A percentile compares a stretch with the other conserved stretches of the same genome.
Conservation (phyloP, 2,888 invertebrate species). For the Chorisops tibialis region DNA sequence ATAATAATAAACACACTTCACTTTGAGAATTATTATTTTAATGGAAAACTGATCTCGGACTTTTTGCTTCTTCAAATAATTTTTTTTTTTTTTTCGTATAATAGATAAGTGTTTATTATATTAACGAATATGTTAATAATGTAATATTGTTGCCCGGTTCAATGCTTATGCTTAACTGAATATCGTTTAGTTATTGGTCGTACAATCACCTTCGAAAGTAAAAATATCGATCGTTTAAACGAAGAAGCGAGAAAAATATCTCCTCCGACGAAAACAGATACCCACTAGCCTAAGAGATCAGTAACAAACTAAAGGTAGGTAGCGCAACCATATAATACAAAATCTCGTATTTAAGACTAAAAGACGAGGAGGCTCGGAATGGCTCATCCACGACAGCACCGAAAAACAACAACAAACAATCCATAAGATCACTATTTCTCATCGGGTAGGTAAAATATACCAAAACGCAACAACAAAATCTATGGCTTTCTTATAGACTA, state of each 20-base stretch:
- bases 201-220: too few relatives aligned
- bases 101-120: too few relatives aligned
- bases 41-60: too few relatives aligned
- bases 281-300: conserved; percentile 21
- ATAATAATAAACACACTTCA: too few relatives aligned
- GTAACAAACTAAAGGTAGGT: conserved; percentile 25
- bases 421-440: background rate
- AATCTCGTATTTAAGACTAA: conserved; percentile 3
- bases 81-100: too few relatives aligned
- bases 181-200: conserved; percentile 6
- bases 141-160: conserved; percentile 50
- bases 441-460: too few relatives aligned
- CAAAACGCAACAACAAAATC: background rate
- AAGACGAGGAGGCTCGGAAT: too few relatives aligned
- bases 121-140: too few relatives aligned
- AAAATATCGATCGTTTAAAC: background rate
- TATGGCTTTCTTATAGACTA: too few relatives aligned
- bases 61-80: too few relatives aligned
- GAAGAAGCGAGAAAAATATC: conserved; percentile 20
- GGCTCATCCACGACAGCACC: background rate
- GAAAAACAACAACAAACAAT: background rate
- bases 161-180: conserved; percentile 53
- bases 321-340: conserved; percentile 17
- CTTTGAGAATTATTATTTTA: too few relatives aligned
- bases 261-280: conserved; percentile 22